phyloP scores from a whole-genome alignment of 2,888 invertebrate genomes.

The Epinotia brunnichana region DNA sequence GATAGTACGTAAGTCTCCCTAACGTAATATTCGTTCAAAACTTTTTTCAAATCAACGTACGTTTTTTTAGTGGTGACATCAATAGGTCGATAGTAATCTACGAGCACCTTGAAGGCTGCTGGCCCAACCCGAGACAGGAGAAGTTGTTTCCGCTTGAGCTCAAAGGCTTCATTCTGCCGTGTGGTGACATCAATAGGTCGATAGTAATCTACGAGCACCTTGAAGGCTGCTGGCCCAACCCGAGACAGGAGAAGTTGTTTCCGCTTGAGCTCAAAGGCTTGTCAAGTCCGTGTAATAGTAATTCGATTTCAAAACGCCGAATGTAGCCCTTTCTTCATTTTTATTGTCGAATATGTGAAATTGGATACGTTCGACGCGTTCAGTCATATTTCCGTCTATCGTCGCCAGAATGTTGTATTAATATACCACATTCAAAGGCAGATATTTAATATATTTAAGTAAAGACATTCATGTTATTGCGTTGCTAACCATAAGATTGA shows the following conservation, averaged over 20 bases:
- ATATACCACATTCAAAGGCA: neutral
- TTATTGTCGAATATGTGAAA: neutral
- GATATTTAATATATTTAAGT: too few species aligned
- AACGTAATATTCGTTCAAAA: neutral
- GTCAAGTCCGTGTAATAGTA: neutral
- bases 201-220: conserved; percentile 14
- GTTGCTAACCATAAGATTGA: too few species aligned
- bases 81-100: conserved; percentile 3
- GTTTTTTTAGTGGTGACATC: neutral
- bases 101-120: conserved; percentile 7
- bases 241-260: conserved; percentile 2
- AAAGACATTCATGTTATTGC: too few species aligned
- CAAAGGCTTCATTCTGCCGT: too few species aligned
- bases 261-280: neutral
- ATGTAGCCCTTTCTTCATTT: conserved; percentile 7
- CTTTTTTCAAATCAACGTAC: neutral
- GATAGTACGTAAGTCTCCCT: conserved; percentile 7
- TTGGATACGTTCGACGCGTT: neutral
- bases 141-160: conserved; percentile 9
- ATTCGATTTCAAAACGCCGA: conserved; percentile 8
- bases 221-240: conserved; percentile 1
- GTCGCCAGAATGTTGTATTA: conserved; percentile 11
- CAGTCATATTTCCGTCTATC: neutral
- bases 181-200: neutral
- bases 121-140: neutral